These are phyloP conservation scores for Blennius ocellaris DNA, from an alignment of 2,113 vertebrate species.

Conservation along the genomic window DNA sequence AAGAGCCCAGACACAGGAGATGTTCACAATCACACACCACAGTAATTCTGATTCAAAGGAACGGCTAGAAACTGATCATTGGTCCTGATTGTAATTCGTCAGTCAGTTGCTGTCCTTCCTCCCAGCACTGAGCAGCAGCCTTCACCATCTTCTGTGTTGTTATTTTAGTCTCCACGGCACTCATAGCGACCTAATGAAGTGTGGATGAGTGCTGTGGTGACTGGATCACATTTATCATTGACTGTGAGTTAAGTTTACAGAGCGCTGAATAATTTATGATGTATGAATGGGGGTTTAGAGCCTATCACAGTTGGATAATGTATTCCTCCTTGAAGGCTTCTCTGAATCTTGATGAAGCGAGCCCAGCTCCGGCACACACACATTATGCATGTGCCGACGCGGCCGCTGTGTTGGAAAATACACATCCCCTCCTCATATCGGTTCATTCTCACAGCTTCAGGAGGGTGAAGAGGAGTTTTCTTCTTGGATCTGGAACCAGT, in stretches of 20 bases:
- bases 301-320: conserved; percentile 72
- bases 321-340: conserved; percentile 79
- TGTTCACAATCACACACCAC: conserved; percentile 15
- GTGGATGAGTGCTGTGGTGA: conserved; percentile 70
- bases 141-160: conserved; percentile 49
- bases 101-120: conserved; percentile 1
- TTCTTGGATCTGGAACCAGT: conserved; percentile 3
- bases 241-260: conserved; percentile 79
- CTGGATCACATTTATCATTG: conserved; percentile 79
- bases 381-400: conserved; percentile 2
- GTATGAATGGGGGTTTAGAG: conserved; percentile 80
- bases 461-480: too few relatives aligned
- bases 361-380: conserved; percentile 12
- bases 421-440: conserved; percentile 30
- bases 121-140: conserved; percentile 17
- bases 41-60: conserved; percentile 12
- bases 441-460: neutral
- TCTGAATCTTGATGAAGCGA: conserved; percentile 72
- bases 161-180: conserved; percentile 59
- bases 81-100: conserved; percentile 22
- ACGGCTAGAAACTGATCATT: conserved; percentile 12
- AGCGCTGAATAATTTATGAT: conserved; percentile 82
- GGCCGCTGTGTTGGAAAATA: conserved; percentile 40
- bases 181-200: conserved; percentile 75
- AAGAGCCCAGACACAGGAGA: conserved; percentile 3